Evolutionary conservation across 2,797 vertebrate genomes (phyloP), one percentile per base, ranked within the genome.

Genomic region (Miichthys miiuy): DNA sequence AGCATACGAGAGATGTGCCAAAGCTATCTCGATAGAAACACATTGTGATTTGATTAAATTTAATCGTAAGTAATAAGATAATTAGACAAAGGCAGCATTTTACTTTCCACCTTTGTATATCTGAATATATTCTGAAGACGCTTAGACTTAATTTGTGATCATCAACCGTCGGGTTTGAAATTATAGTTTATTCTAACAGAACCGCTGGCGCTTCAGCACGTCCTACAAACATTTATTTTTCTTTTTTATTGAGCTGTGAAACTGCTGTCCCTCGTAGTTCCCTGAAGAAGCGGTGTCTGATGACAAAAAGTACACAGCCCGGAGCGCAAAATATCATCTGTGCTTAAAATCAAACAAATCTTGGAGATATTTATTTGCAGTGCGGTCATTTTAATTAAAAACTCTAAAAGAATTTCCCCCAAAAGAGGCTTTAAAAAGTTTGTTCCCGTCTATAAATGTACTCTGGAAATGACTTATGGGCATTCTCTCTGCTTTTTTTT

Each of bases 341-440:
- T 18, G 8, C n/a, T 48, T 20, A 6, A 65, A 46, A 66, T 58
- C 61, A 60, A 60, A 78, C 68, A 51, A 30, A 58, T 57, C 46
- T 23, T 10, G 44, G 1, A 57, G 7, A 5, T 4, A 11, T 46
- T 52, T 68, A 38, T 23, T 54, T 75, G 11, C 27, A 27, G 27
- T 62, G 16, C 6, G 25, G 14, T 38, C 20, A 27, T 1, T 12
- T 18, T 21, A 41, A 12, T 27, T 27, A 41, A 50, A 60, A 23
- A 25, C 5, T 68, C 10, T n/a, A n/a, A 27, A 46, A 42, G 2
- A 30, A 21, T 34, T 9, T 46, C 6, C 51, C 30, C 27, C 4
- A 11, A 34, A 57, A 14, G 3, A 57, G 11, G 6, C 12, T 50
- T 51, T 64, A 8, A 65, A 34, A 66, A 16, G 27, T 58, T 48